Evolutionary conservation across 2,888 invertebrate species (phyloP).

Genomic region (Cataglyphis livida): DNA sequence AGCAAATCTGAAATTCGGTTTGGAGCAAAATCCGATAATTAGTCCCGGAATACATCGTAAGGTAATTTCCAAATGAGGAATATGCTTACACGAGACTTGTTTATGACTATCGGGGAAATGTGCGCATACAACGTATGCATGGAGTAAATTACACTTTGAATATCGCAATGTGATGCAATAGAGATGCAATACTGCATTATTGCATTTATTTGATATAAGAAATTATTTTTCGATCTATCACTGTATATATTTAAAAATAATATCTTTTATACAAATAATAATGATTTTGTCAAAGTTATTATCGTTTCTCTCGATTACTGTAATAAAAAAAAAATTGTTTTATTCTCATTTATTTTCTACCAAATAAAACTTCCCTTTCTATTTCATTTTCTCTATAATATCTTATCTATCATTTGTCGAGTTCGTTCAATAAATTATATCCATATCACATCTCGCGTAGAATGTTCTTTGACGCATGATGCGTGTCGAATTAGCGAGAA

Average conservation of each 20-base stretch:
- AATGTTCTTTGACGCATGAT: neutral
- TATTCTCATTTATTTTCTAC: neutral
- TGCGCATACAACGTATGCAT: slow-evolving; percentile 24
- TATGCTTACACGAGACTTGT: slow-evolving; percentile 51
- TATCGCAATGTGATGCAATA: slow-evolving; percentile 18
- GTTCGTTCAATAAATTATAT: slow-evolving; percentile 19
- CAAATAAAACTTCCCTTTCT: neutral
- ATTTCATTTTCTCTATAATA: neutral
- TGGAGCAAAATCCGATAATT: slow-evolving; percentile 64
- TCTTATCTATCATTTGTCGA: slow-evolving; percentile 3
- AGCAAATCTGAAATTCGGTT: slow-evolving; percentile 64
- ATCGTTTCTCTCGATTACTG: neutral
- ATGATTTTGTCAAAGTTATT: neutral
- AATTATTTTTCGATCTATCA: neutral
- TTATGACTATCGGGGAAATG: slow-evolving; percentile 35
- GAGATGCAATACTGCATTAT: slow-evolving; percentile 10
- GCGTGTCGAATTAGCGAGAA: neutral
- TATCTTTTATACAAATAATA: neutral
- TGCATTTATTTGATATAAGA: slow-evolving; percentile 5
- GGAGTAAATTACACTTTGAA: slow-evolving; percentile 36
- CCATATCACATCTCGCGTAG: neutral
- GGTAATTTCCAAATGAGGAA: slow-evolving; percentile 52
- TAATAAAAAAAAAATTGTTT: neutral
- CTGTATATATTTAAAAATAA: neutral
- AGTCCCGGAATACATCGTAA: slow-evolving; percentile 57